Base-by-base conservation (phyloP, 1,140 invertebrate species). In the Bradysia coprophila region DNA sequence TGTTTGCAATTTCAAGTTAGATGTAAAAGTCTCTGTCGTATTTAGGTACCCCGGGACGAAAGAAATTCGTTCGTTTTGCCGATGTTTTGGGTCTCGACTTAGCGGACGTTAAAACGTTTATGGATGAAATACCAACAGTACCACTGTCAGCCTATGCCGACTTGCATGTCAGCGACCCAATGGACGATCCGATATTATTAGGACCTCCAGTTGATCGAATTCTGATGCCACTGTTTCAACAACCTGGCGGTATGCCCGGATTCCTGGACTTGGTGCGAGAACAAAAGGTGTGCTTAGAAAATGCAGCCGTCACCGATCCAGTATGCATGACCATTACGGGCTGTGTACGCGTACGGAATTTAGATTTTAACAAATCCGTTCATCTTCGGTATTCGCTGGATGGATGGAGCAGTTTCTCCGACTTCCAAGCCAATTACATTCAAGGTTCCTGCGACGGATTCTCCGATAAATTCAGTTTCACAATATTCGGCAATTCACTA, bases 1-100 rank as follows among this genome's bases (percentile, higher is more conserved):
- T n/a, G n/a, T n/a, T n/a, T n/a, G n/a, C n/a, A n/a, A n/a, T n/a
- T n/a, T n/a, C n/a, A n/a, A n/a, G n/a, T n/a, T n/a, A n/a, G n/a
- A n/a, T n/a, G n/a, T n/a, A n/a, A n/a, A n/a, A n/a, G n/a, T n/a
- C n/a, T n/a, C n/a, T n/a, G n/a, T n/a, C n/a, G n/a, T n/a, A n/a
- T n/a, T n/a, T n/a, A n/a, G n/a, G 82, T 2, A 89, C 85, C 9
- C 85, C 86, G 0, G 76, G 80, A 2, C 67, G 81, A 1, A 95
- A 94, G 59, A 96, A 95, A 62, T 92, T 92, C 24, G 91, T 95
- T 1, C 71, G 91, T 15, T 97, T 97, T 59, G 92, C 91, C 0
- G 92, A 96, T 55, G 88, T 86, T 1, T 63, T 97, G 22, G 92
- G 92, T 0, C 64, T 96, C 6, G 91, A 96, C 65, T 64, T 97